Base-by-base conservation (phyloP, 2,888 invertebrate species). In the Encarsia formosa region DNA sequence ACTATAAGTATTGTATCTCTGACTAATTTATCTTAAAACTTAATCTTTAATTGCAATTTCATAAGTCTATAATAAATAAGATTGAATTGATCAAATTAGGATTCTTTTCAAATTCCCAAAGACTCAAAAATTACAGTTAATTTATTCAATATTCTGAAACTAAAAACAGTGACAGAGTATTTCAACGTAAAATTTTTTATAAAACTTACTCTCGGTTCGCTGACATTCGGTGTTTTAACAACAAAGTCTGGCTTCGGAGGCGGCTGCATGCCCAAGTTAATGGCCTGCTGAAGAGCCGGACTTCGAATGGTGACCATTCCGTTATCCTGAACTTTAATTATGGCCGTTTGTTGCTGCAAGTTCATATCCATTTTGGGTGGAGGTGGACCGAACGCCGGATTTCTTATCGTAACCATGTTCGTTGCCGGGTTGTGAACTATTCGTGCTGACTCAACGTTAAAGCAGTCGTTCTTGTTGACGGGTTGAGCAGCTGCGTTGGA, bases 261-360 rank as follows among this genome's bases (percentile, higher is more conserved):
- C 4, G 71, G 69, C 16, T 71, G 68, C n/a, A 73, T 51, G 3
- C 73, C 74, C 0, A 72, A 71, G 35, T 74, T 72, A 38, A 75
- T 74, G 1, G 75, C 73, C 19, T 70, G 75, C 20, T 76, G 80
- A 71, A 85, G 77, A 0, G 84, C 68, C 0, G 89, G 89, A 72
- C 88, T 89, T 11, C 90, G 77, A 43, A 90, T 91, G 0, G 90
- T 90, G 54, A 88, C 90, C 88, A 90, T 90, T 9, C 88, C 88
- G 64, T 85, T 83, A 56, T 84, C 85, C 59, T 82, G 83, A 8
- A 76, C 73, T 61, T 83, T 84, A 61, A 84, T 84, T 57, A 85
- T 85, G 4, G 84, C 81, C 3, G 83, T 83, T 44, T 83, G 83
- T 49, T 81, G 81, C 19, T 53, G 57, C 2, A 55, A 32, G 1